Conservation (phyloP, 2,113 vertebrate genomes). For the Ardeotis arabs region DNA sequence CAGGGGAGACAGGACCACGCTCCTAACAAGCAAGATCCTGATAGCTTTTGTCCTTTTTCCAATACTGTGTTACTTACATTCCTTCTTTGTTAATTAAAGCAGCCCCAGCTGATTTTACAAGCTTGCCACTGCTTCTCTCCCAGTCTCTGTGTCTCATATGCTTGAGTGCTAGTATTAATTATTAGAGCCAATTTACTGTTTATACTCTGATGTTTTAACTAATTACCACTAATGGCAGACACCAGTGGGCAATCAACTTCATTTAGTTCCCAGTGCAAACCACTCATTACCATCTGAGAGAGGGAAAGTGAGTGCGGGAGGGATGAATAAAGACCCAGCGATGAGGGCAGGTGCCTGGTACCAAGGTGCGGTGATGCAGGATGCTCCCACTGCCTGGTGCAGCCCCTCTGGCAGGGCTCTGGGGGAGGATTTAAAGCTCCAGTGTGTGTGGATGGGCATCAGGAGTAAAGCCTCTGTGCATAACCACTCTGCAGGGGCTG, state of each 20-base stretch:
- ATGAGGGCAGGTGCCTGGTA: background rate
- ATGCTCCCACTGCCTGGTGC: background rate
- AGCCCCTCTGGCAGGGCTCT: background rate
- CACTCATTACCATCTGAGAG: constrained; percentile 75
- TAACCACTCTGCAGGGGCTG: background rate
- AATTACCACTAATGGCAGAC: constrained; percentile 99
- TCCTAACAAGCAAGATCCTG: constrained; percentile 38
- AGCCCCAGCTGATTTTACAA: constrained; percentile 73
- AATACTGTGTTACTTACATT: constrained; percentile 65
- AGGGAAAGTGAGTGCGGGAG: background rate
- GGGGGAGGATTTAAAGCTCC: background rate
- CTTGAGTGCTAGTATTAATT: constrained; percentile 96
- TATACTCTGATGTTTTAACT: constrained; percentile 99
- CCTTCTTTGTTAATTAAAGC: constrained; percentile 75
- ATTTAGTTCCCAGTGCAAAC: constrained; percentile 92
- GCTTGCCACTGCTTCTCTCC: constrained; percentile 61
- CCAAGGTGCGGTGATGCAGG: background rate
- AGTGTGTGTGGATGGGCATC: background rate
- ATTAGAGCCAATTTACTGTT: constrained; percentile 99
- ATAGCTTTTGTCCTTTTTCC: constrained; percentile 71
- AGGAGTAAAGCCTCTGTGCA: background rate
- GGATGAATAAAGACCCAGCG: constrained; percentile 31
- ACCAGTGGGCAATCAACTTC: constrained; percentile 93
- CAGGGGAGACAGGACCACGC: background rate
- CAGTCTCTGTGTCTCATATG: constrained; percentile 74